Base-by-base conservation (phyloP, 1,140 invertebrate species). In the Drosophila saltans region DNA sequence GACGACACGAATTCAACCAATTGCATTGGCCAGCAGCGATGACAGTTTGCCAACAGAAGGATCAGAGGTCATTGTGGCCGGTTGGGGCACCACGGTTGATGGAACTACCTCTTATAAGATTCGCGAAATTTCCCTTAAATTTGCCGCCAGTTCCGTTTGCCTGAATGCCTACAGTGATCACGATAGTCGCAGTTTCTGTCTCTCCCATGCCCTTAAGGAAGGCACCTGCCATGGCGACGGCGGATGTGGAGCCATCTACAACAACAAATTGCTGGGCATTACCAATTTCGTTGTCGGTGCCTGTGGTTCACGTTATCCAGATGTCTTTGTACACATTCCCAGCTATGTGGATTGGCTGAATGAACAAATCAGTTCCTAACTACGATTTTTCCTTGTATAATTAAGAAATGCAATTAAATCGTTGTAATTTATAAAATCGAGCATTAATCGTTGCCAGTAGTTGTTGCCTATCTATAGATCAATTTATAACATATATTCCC, bases 221-320 rank as follows among this genome's bases (percentile, higher is more conserved):
- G 91, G 91, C 62, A 84, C 80, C 43, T 92, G 91, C 63, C 65
- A 75, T 43, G 91, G 91, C 16, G 91, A 92, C 9, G 91, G 91
- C 0, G 91, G 91, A 57, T 74, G 85, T 55, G 79, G 79, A 0
- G 91, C 88, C 5, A 71, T 88, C 16, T 78, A 81, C 60, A 52
- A 80, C 2, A 69, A 67, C 21, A 75, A 80, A 43, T 55, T 91
- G 2, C 43, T 91, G 1, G 91, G 84, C 0, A 8, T 92, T 3
- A 78, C 72, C 48, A 86, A 83, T 36, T 91, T 92, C 30, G 80
- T 91, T 43, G 82, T 92, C 3, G 91, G 91, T 1, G 81, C 90
- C 28, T 92, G 91, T 8, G 91, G 91, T 0, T 90, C 90, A 7
- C 83, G 88, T 1, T 92, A 91, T 56, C 90, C 91, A 2, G 88